These are phyloP conservation scores for Polietes domitor DNA, from an alignment of 2,888 invertebrate genomes.

Conservation along the genomic window DNA sequence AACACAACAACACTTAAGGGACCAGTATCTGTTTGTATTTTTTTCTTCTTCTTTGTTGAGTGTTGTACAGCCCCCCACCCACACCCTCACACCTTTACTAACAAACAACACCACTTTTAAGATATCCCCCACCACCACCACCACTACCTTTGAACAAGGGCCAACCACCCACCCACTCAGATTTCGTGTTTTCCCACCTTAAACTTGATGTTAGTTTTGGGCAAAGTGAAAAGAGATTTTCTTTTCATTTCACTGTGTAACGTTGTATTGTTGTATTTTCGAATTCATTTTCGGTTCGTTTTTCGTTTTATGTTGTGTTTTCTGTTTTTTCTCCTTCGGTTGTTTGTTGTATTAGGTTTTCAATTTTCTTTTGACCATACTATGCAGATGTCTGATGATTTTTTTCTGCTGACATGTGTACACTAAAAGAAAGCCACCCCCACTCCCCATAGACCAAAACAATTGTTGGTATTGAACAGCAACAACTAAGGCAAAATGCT, in stretches of 20 bases:
- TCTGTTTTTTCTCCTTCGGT: neutral
- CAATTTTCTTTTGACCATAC: slow-evolving; percentile 79
- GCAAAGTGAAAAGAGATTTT: neutral
- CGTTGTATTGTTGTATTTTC: neutral
- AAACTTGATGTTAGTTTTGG: neutral
- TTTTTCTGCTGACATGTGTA: slow-evolving; percentile 65
- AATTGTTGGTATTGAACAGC: neutral
- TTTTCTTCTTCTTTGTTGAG: neutral
- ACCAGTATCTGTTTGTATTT: neutral
- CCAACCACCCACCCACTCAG: neutral
- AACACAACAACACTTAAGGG: slow-evolving; percentile 24
- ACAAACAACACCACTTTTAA: neutral
- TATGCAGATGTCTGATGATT: slow-evolving; percentile 80
- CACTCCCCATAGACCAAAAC: neutral
- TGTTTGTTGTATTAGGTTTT: slow-evolving; percentile 35
- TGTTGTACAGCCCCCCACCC: neutral
- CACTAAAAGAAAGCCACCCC: slow-evolving; percentile 25
- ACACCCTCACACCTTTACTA: neutral
- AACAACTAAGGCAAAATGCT: neutral
- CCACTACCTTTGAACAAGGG: neutral
- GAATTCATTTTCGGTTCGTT: neutral
- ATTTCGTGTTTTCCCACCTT: neutral
- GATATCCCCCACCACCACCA: neutral
- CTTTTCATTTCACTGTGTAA: slow-evolving; percentile 1
- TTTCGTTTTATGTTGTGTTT: neutral